Percentiles rank a stretch among this genome's conserved stretches.
Evolutionary conservation across 2,113 vertebrate species (phyloP).

Genomic region (Spermophilus dauricus): DNA sequence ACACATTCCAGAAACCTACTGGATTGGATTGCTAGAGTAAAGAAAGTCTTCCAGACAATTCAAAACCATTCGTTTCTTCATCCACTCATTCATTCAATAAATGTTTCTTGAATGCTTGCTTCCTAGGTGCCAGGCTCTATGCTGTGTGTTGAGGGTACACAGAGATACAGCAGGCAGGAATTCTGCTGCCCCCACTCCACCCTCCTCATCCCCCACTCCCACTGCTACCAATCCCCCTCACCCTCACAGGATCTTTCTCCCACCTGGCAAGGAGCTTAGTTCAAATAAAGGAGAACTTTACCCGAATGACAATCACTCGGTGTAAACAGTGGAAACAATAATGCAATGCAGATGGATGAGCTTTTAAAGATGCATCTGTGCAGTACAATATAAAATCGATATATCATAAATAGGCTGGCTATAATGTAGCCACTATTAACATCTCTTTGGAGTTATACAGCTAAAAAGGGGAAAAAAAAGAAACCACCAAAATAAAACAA

Average conservation of each 20-base stretch:
- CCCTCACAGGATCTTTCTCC: neutral
- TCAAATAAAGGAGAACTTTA: neutral
- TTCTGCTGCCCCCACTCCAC: neutral
- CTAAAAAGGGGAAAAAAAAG: neutral
- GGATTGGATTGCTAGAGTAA: slow-evolving; percentile 59
- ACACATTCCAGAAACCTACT: slow-evolving; percentile 3
- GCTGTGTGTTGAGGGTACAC: neutral
- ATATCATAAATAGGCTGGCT: slow-evolving; percentile 31
- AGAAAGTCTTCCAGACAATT: slow-evolving; percentile 53
- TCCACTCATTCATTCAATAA: slow-evolving; percentile 21
- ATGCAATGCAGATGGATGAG: neutral
- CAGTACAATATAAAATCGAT: slow-evolving; percentile 20
- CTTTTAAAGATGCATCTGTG: slow-evolving; percentile 56
- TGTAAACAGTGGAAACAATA: neutral
- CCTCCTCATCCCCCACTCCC: neutral
- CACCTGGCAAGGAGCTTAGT: neutral
- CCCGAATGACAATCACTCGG: slow-evolving; percentile 10
- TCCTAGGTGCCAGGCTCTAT: slow-evolving; percentile 26
- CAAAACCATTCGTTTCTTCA: neutral
- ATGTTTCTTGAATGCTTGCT: slow-evolving; percentile 20
- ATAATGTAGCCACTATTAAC: slow-evolving; percentile 30
- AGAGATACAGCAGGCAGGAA: neutral
- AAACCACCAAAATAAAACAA: neutral
- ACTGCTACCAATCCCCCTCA: neutral
- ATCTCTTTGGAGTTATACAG: slow-evolving; percentile 31